Percentiles rank a stretch among this genome's conserved stretches.
These are phyloP conservation scores for Iphiclides podalirius DNA, from an alignment of 2,888 invertebrate genomes.

Conservation along the genomic window DNA sequence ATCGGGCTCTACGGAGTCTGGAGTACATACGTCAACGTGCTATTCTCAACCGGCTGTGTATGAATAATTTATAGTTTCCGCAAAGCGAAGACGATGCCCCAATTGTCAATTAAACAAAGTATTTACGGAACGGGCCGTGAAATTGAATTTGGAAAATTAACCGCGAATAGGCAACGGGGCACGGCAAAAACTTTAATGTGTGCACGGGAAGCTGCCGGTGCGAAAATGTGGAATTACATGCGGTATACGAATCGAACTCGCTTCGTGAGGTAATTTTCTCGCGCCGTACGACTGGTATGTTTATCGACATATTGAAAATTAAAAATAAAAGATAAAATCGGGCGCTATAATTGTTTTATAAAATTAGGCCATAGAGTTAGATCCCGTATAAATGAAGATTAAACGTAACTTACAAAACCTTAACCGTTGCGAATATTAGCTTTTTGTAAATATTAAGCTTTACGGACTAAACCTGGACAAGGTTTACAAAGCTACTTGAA, in stretches of 20 bases:
- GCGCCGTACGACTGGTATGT: slow-evolving; percentile 39
- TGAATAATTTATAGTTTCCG: slow-evolving; percentile 55
- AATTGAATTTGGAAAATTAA: slow-evolving; percentile 69
- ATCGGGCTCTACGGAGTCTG: slow-evolving; percentile 46
- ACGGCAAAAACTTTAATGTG: slow-evolving; percentile 69
- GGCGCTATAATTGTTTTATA: no score
- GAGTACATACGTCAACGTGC: slow-evolving; percentile 46
- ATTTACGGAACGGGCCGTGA: slow-evolving; percentile 57
- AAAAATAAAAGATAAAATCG: slow-evolving; percentile 25
- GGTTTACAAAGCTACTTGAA: background rate
- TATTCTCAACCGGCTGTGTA: slow-evolving; percentile 39
- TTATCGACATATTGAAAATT: slow-evolving; percentile 51
- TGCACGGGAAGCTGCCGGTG: slow-evolving; percentile 54
- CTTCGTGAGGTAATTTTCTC: slow-evolving; percentile 62
- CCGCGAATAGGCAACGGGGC: slow-evolving; percentile 53
- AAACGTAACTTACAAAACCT: background rate
- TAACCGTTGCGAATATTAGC: background rate
- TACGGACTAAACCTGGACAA: background rate
- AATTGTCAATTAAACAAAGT: slow-evolving; percentile 64
- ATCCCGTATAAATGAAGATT: background rate
- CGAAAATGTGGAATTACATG: slow-evolving; percentile 67
- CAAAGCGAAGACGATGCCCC: slow-evolving; percentile 46
- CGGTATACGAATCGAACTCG: slow-evolving; percentile 57
- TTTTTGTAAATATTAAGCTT: background rate
- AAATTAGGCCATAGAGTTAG: no score